A percentile compares a stretch with the other conserved stretches of the same genome.
Conservation (phyloP, 2,797 vertebrate genomes). For the Luscinia megarhynchos region DNA sequence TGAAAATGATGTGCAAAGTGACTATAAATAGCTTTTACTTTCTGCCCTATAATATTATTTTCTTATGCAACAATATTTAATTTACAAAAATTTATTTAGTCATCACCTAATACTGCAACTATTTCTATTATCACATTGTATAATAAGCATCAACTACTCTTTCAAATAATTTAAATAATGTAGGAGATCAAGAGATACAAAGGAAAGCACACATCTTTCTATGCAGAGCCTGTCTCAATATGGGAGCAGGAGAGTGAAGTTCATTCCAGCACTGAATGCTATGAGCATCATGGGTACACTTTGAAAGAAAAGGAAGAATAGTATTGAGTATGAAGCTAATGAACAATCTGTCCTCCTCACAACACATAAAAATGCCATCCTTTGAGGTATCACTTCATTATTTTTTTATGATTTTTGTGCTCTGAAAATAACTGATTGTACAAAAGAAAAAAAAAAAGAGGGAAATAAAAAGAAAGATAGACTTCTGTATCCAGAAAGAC, state of each 20-base stretch:
- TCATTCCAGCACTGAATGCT: background rate
- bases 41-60: background rate
- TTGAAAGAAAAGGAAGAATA: background rate
- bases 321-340: background rate
- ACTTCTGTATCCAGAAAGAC: background rate
- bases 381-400: background rate
- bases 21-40: background rate
- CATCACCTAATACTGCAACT: background rate
- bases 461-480: background rate
- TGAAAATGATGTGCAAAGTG: background rate
- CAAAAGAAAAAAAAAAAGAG: background rate
- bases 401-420: background rate
- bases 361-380: background rate
- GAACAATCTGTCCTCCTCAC: background rate
- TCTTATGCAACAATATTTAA: background rate
- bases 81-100: background rate
- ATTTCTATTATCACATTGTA: background rate
- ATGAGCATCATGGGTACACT: background rate
- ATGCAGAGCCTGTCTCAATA: background rate
- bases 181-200: background rate
- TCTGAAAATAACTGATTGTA: background rate
- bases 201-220: background rate
- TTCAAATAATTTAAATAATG: background rate
- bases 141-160: background rate
- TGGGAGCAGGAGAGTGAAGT: background rate